Evolutionary conservation across 2,888 invertebrate species (phyloP).

Genomic region (Sminthurinus aureus): DNA sequence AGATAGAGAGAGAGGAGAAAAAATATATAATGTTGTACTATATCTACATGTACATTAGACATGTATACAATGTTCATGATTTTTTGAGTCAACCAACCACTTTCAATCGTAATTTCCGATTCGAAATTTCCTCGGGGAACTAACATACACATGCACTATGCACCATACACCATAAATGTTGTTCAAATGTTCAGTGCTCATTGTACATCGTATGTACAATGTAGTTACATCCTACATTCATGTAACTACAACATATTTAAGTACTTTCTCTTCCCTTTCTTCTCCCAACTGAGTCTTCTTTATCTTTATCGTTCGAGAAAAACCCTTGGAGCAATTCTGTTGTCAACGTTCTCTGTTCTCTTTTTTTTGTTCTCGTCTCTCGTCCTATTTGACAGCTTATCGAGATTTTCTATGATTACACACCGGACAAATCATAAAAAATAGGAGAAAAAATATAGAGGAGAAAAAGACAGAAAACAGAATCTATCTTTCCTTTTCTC

Average conservation of each 20-base stretch:
- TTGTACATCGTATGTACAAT: no score
- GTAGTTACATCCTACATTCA: no score
- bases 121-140: background rate
- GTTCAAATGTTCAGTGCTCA: no score
- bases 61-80: background rate
- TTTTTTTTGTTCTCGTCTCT: no score
- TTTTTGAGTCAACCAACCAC: slow-evolving; percentile 20
- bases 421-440: background rate
- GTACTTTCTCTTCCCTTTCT: slow-evolving; percentile 4
- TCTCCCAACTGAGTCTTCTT: background rate
- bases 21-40: no score
- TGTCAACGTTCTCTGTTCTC: no score
- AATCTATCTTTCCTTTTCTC: no score
- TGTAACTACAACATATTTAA: background rate
- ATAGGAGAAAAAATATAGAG: background rate
- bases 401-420: background rate
- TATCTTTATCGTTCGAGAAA: no score
- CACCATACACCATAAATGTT: no score
- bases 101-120: slow-evolving; percentile 28
- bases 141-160: background rate
- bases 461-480: no score
- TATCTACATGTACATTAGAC: background rate
- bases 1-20: background rate
- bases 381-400: no score
- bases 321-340: no score